Evolutionary conservation across 2,113 vertebrate genomes (phyloP), one percentile per base, ranked within the genome.

Genomic region (Semicossyphus pulcher): DNA sequence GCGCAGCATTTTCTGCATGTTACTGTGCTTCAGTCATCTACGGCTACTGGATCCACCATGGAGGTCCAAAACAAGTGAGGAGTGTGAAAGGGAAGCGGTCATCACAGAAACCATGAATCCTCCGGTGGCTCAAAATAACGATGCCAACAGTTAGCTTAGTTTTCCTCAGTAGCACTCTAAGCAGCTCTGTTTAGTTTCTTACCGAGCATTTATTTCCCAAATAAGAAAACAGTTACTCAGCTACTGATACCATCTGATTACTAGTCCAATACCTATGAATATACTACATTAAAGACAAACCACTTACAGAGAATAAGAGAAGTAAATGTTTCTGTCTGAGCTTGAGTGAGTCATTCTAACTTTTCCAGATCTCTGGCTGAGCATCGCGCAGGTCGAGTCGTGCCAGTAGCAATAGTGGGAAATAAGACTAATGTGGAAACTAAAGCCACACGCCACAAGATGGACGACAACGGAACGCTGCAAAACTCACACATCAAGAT

Each of bases 361-460:
- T 92, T 94, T 93, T 94, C 93, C 94, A 94, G 91, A 93, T 93
- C 89, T 93, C 85, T 94, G 91, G 90, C 90, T 63, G 76, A 49
- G 44, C 56, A 29, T 48, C 48, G 56, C 49, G 72, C 73, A 81
- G 86, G 74, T 74, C 45, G n/a, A 61, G 12, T 76, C 59, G 76
- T 72, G 92, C 92, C 91, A 93, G 91, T 84, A 93, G 92, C 89
- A 93, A 94, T 86, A 93, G 83, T 87, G 89, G 81, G 77, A 85
- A 88, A 88, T 80, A 44, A 83, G 81, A 87, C 83, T 90, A 91
- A 92, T 93, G 92, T 93, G 91, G 93, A 93, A 94, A 93, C 77
- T 91, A 83, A 93, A 92, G 91, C 89, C 88, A 83, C 91, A 91
- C 76, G 72, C 84, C 90, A 85, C 89, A 90, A 89, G 85, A 89